phyloP scores from a whole-genome alignment of 2,113 vertebrate genomes.

The Grantiella picta region DNA sequence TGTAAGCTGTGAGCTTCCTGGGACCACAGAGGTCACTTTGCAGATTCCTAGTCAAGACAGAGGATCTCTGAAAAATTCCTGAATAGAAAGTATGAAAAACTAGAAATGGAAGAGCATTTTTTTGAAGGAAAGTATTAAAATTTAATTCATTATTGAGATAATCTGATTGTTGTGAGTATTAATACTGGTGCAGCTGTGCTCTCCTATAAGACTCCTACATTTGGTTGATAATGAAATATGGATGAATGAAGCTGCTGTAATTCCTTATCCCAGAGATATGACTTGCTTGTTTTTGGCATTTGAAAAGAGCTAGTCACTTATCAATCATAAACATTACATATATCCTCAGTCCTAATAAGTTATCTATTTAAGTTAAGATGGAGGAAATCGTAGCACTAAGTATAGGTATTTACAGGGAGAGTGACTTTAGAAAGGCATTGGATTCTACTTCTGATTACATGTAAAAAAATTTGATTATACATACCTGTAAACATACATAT shows the following conservation, averaged over 20 bases:
- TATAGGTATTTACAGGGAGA: not conserved
- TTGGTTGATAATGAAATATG: not conserved
- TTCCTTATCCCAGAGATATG: not conserved
- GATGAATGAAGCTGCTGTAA: not conserved
- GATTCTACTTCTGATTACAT: not conserved
- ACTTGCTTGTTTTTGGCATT: not conserved
- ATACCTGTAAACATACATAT: not conserved
- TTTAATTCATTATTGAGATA: not conserved
- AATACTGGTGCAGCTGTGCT: accelerated
- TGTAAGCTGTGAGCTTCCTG: not conserved
- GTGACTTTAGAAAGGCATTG: not conserved
- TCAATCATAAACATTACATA: not conserved
- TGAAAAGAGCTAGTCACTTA: not conserved
- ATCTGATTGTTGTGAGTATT: not conserved
- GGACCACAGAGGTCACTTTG: not conserved
- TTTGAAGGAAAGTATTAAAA: not conserved
- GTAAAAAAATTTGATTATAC: not conserved
- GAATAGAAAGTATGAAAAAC: not conserved
- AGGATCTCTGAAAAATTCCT: not conserved
- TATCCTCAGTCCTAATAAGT: not conserved
- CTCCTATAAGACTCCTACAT: not conserved
- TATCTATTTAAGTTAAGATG: not conserved
- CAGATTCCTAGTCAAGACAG: not conserved
- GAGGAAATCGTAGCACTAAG: not conserved
- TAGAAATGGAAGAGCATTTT: not conserved